Evolutionary conservation across 2,888 invertebrate species (phyloP).

Genomic region (Agrotis segetum): DNA sequence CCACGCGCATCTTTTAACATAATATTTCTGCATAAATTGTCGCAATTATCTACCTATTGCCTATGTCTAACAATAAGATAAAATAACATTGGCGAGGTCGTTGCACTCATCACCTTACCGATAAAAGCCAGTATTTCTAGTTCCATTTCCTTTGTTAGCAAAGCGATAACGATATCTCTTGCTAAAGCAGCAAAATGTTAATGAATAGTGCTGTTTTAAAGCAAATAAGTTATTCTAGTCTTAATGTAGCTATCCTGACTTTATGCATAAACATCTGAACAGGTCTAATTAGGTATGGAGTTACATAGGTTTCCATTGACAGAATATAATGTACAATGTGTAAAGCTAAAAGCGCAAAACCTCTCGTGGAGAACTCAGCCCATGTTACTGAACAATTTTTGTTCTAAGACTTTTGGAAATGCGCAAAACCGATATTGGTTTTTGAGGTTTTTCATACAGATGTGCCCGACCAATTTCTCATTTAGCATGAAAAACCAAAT

Average conservation of each 20-base stretch:
- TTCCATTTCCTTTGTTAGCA: conserved; percentile 77
- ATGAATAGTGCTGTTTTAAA: conserved; percentile 43
- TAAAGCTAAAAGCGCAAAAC: no score
- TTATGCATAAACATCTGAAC: conserved; percentile 20
- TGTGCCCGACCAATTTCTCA: no score
- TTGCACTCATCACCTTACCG: conserved; percentile 71
- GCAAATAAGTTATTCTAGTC: conserved; percentile 18
- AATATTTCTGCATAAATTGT: conserved; percentile 50
- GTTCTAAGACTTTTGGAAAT: no score
- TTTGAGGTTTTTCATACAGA: no score
- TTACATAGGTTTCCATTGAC: conserved; percentile 19
- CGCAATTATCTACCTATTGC: conserved; percentile 39
- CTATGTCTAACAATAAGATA: conserved; percentile 44
- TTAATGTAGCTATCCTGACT: neutral
- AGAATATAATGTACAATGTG: no score
- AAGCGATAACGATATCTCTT: conserved; percentile 64
- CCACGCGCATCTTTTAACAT: conserved; percentile 46
- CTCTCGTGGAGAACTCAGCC: no score
- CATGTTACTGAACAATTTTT: no score
- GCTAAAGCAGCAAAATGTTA: conserved; percentile 46
- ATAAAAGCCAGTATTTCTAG: conserved; percentile 76
- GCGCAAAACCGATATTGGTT: no score
- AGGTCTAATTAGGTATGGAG: conserved; percentile 28
- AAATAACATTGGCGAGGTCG: conserved; percentile 67
- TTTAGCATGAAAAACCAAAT: no score